Conservation (phyloP, 1,140 invertebrate species). For the Cryptotermes secundus region DNA sequence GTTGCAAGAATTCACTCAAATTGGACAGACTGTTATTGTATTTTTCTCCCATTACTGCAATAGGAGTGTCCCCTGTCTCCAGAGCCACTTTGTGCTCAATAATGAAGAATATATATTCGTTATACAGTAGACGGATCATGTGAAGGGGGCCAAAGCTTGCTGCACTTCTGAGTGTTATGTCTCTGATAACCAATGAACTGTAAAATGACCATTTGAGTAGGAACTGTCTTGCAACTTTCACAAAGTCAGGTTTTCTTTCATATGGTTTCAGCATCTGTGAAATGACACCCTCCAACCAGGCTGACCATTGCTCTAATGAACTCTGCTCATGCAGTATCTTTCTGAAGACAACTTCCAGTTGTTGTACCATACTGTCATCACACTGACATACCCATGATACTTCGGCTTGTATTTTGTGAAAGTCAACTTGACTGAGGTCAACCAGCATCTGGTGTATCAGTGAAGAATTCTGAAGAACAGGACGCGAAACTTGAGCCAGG, state of each 20-base stretch:
- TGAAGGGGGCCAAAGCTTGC: constrained; percentile 99
- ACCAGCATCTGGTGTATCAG: constrained; percentile 97
- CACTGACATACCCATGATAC: constrained; percentile 97
- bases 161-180: constrained; percentile 91
- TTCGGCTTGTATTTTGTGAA: constrained; percentile 90
- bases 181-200: constrained; percentile 94
- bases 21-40: constrained; percentile 31
- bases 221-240: constrained; percentile 88
- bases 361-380: constrained; percentile 80
- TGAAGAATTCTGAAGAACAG: constrained; percentile 91
- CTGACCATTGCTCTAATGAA: constrained; percentile 94
- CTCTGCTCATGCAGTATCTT: constrained; percentile 88
- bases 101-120: constrained; percentile 99
- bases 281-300: constrained; percentile 92
- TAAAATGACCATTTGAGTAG: constrained; percentile 99
- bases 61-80: constrained; percentile 85
- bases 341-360: constrained; percentile 92
- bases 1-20: constrained; percentile 26
- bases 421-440: constrained; percentile 96
- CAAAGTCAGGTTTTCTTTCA: constrained; percentile 78
- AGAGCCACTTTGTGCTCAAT: constrained; percentile 96
- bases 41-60: constrained; percentile 83
- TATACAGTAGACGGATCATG: constrained; percentile 93
- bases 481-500: constrained; percentile 92
- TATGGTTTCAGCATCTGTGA: constrained; percentile 85